A percentile compares a stretch with the other conserved stretches of the same genome.
These are phyloP conservation scores for Tragulus kanchil DNA, from an alignment of 2,113 vertebrate species.

Conservation along the genomic window DNA sequence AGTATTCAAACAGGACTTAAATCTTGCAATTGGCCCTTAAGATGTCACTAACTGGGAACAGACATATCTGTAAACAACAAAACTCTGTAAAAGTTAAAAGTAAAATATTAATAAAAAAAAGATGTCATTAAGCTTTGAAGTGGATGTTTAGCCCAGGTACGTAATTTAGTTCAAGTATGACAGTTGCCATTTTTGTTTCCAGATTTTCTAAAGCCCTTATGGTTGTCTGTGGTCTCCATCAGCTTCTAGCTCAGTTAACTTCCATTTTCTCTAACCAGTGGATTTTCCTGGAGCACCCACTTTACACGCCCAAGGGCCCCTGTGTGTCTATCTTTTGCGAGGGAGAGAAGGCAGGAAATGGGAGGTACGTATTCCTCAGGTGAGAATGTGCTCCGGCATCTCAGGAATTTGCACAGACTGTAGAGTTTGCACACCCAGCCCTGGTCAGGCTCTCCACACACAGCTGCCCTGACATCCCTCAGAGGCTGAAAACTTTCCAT, in stretches of 20 bases:
- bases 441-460: neutral
- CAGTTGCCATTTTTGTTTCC: neutral
- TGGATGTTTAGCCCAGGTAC: neutral
- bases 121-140: neutral
- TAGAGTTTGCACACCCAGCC: neutral
- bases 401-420: neutral
- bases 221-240: neutral
- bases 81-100: too few relatives aligned
- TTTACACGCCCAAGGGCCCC: neutral
- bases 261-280: neutral
- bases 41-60: neutral
- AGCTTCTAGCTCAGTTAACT: neutral
- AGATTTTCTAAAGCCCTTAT: neutral
- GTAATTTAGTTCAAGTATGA: neutral
- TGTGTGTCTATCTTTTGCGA: neutral
- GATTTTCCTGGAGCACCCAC: neutral
- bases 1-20: neutral
- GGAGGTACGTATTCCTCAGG: neutral
- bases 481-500: neutral
- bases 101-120: too few relatives aligned
- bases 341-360: neutral
- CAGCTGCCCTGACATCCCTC: neutral
- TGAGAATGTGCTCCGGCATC: constrained; percentile 43
- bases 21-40: neutral
- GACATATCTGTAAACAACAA: too few relatives aligned